Percentiles rank a stretch among this genome's conserved stretches.
Conservation (phyloP, 2,113 vertebrate genomes). For the Chascanopsetta lugubris region DNA sequence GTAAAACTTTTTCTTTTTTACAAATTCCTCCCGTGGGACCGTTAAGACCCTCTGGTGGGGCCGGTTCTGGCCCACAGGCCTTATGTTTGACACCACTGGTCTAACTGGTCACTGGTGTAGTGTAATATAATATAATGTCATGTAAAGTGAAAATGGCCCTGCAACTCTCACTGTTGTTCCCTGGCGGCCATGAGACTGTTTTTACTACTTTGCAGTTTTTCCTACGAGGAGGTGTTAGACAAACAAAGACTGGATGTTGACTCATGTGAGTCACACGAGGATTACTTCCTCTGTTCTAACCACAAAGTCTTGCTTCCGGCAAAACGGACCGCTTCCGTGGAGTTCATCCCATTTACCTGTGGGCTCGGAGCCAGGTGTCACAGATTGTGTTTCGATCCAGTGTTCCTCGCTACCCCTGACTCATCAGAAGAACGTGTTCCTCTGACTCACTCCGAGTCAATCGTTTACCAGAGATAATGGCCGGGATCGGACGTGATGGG, state of each 20-base stretch:
- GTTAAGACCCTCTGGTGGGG: too few relatives aligned
- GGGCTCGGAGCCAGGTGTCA: conserved; percentile 52
- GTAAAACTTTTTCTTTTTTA: too few relatives aligned
- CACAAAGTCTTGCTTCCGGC: conserved; percentile 24
- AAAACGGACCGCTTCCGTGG: conserved; percentile 74
- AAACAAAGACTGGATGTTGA: background rate
- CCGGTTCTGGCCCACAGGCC: too few relatives aligned
- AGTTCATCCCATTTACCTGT: conserved; percentile 66
- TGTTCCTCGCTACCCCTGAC: conserved; percentile 78
- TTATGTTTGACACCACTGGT: too few relatives aligned
- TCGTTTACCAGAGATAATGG: conserved; percentile 28
- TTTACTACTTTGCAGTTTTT: background rate
- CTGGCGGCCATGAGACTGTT: too few relatives aligned
- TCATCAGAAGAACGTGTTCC: conserved; percentile 53
- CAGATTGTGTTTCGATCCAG: conserved; percentile 50
- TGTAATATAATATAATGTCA: too few relatives aligned
- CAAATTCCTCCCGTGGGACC: too few relatives aligned
- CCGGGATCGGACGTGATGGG: background rate
- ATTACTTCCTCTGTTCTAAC: background rate
- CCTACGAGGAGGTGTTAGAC: background rate
- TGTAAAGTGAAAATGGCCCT: background rate
- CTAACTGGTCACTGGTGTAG: too few relatives aligned
- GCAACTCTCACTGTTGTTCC: background rate
- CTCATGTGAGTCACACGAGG: conserved; percentile 20
- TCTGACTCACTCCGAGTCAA: conserved; percentile 29